Evolutionary conservation across 2,113 vertebrate genomes (phyloP), one percentile per base, ranked within the genome.

Genomic region (Hypocryptadius cinnamomeus): DNA sequence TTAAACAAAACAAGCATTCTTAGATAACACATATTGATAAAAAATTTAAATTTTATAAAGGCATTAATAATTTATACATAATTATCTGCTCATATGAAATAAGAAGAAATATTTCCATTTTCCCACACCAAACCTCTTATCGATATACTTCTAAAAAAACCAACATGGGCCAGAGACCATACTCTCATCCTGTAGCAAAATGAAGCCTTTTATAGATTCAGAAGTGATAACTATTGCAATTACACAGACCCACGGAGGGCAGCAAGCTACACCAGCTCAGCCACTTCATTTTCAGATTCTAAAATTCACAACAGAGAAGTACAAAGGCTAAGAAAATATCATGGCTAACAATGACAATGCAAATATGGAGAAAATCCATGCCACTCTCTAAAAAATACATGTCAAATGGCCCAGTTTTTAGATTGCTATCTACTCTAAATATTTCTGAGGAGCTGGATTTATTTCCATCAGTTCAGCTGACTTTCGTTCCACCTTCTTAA

Each of bases 141-240:
- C 10, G 1, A 37, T 51, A n/a, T 2, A 56, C 30, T 44, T 4
- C 2, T 16, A 1, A 37, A 71, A 71, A 31, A 3, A 0, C 2
- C 27, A 81, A 8, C 22, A 27, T 70, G 17, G 6, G 64, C 4
- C 42, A 92, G 19, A 45, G 51, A 56, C n/a, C 27, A 39, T 10
- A 5, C 21, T 50, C 17, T 70, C 23, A 51, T 20, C 6, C 47
- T 23, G 13, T 5, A 57, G 23, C 10, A 57, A n/a, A 74, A 77
- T 4, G 5, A 5, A 57, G n/a, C 15, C 16, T 56, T 79, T 50
- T 27, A 50, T 3, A 45, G 16, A 56, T 47, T 56, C 19, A 47
- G 56, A 61, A 66, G 13, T 10, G 28, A 13, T 15, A 37, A 28
- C 22, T 56, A 7, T 13, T 53, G 35, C 50, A 86, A 2, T 39